Conservation (phyloP, 2,888 invertebrate species). For the Hydraecia micacea region DNA sequence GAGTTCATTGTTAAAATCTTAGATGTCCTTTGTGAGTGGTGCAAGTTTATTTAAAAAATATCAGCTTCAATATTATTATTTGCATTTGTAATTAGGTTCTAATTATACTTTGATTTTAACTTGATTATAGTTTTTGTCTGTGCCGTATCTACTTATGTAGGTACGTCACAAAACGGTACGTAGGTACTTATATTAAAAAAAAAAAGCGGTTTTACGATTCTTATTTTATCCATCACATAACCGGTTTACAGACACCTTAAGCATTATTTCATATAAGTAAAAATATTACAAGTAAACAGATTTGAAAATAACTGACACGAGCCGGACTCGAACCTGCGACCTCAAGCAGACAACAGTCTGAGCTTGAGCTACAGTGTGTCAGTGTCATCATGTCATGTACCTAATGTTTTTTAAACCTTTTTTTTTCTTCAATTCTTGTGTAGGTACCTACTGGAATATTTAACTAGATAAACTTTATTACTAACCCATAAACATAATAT, state of each 20-base stretch:
- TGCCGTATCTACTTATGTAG: neutral
- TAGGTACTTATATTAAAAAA: neutral
- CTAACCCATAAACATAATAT: slow-evolving; percentile 17
- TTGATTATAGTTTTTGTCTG: no score
- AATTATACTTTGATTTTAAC: neutral
- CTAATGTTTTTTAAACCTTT: neutral
- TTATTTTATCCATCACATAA: neutral
- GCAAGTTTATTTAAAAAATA: no score
- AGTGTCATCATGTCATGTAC: no score
- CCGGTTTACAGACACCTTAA: neutral
- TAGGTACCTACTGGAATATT: neutral
- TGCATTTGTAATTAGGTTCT: neutral
- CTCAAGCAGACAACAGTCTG: no score
- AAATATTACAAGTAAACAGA: neutral
- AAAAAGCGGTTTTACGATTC: neutral
- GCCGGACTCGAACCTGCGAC: neutral
- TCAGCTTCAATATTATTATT: neutral
- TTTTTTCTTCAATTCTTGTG: no score
- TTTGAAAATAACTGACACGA: neutral
- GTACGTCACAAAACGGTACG: neutral
- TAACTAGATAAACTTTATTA: neutral
- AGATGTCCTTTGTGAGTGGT: neutral
- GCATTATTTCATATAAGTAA: neutral
- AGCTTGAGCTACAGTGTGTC: neutral
- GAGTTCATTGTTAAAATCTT: slow-evolving; percentile 5